A percentile compares a stretch with the other conserved stretches of the same genome.
These are phyloP conservation scores for Drosophila neoperkinsi DNA, from an alignment of 2,888 invertebrate genomes.

Conservation along the genomic window DNA sequence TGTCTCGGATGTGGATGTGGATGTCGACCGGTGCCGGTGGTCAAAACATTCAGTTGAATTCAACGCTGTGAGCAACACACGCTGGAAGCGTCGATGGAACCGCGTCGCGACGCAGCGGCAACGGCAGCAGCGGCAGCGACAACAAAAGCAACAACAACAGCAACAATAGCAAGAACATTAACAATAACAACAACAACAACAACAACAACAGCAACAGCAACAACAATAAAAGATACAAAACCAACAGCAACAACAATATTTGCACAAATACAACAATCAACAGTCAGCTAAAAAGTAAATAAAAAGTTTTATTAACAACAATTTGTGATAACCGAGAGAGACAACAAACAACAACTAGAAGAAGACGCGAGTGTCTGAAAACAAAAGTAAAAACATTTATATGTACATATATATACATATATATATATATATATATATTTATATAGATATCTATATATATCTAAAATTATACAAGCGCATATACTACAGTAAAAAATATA, in stretches of 20 bases:
- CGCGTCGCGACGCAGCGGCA: constrained; percentile 65
- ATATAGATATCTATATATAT: constrained; percentile 18
- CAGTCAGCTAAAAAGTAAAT: constrained; percentile 21
- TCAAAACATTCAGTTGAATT: constrained; percentile 70
- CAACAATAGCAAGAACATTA: constrained; percentile 19
- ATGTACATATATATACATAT: constrained; percentile 30
- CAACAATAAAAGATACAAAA: constrained; percentile 27
- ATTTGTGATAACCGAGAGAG: constrained; percentile 65
- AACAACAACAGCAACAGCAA: constrained; percentile 19
- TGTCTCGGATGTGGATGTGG: constrained; percentile 65
- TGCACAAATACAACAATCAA: constrained; percentile 27
- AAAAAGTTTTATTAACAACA: constrained; percentile 57
- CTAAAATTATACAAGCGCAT: constrained; percentile 56
- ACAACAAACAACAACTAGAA: constrained; percentile 38
- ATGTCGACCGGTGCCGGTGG: constrained; percentile 74
- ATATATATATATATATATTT: constrained; percentile 22
- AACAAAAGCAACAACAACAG: constrained; percentile 21
- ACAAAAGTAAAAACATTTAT: constrained; percentile 43
- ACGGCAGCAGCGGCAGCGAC: constrained; percentile 55
- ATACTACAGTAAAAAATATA: constrained; percentile 46
- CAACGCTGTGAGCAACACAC: constrained; percentile 75
- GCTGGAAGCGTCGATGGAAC: constrained; percentile 69
- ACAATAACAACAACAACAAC: constrained; percentile 3
- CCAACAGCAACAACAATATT: constrained; percentile 32
- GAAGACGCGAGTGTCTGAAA: constrained; percentile 55